Evolutionary conservation across 1,140 invertebrate genomes (phyloP), one percentile per base, ranked within the genome.

Genomic region (Calliopsis andreniformis): DNA sequence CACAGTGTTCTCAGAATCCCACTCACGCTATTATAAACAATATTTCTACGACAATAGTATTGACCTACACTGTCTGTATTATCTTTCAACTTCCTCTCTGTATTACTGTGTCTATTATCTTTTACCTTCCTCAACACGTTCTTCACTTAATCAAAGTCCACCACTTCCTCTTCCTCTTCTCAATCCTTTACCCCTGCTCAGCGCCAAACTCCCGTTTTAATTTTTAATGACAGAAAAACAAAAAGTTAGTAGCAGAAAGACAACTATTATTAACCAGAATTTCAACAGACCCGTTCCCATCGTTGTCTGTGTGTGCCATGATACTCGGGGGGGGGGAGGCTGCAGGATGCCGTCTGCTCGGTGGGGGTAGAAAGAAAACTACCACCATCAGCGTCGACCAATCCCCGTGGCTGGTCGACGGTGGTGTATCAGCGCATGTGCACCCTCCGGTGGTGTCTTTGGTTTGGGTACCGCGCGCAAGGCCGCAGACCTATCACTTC

Each of bases 401-500:
- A 86, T 87, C 82, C 30, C 58, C 49, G 67, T 62, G 63, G 68
- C 58, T 59, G 51, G 62, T 67, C 35, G 71, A 77, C 72, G 76
- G 23, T 47, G 76, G 55, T 76, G 16, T 30, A 45, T 39, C 78
- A 10, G 69, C 82, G 87, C 88, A 80, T 83, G 87, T 86, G 88
- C 87, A 86, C 69, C 79, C 69, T 84, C 70, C 69, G 72, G 53
- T 61, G 80, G 78, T 67, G 63, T 78, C 79, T 84, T 78, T 83
- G 83, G 78, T 82, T 82, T 87, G 88, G 90, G 88, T 91, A 87
- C 84, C 89, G 78, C 86, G 80, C 86, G 88, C 88, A 79, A 88
- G 83, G 82, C 87, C 82, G 89, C 87, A 87, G 86, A 87, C 86
- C 86, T 88, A 89, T 90, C 88, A 91, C 90, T 91, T 91, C 89